Conservation (phyloP, 2,113 vertebrate species). For the Tamias sibiricus region DNA sequence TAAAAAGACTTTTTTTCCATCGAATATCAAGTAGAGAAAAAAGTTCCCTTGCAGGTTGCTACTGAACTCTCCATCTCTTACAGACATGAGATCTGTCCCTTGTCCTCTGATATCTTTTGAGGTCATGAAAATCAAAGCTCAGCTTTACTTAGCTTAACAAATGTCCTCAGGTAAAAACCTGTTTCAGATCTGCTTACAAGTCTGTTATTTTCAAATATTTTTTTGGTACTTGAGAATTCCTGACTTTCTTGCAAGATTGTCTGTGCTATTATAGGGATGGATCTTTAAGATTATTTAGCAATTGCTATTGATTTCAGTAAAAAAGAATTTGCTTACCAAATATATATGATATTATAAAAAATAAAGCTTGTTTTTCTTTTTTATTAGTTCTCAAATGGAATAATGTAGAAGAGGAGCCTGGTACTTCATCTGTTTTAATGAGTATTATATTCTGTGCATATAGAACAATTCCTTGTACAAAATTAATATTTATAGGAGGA, state of each 20-base stretch:
- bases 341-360: not conserved
- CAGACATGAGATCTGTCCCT: not conserved
- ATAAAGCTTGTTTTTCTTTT: not conserved
- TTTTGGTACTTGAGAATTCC: not conserved
- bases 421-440: not conserved
- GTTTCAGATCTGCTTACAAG: not conserved
- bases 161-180: not conserved
- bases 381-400: not conserved
- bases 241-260: not conserved
- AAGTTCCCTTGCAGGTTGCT: not conserved
- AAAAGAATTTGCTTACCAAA: not conserved
- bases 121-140: not conserved
- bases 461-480: not conserved
- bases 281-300: not conserved
- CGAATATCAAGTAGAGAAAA: not conserved
- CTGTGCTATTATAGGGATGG: not conserved
- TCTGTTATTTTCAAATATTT: not conserved
- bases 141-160: not conserved
- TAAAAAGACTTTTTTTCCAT: not conserved
- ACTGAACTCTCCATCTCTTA: not conserved
- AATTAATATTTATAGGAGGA: not conserved
- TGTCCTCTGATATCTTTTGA: not conserved
- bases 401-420: not conserved
- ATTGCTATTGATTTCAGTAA: not conserved
- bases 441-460: not conserved